Conservation (phyloP, 2,797 vertebrate genomes). For the Yasuhikotakia modesta region DNA sequence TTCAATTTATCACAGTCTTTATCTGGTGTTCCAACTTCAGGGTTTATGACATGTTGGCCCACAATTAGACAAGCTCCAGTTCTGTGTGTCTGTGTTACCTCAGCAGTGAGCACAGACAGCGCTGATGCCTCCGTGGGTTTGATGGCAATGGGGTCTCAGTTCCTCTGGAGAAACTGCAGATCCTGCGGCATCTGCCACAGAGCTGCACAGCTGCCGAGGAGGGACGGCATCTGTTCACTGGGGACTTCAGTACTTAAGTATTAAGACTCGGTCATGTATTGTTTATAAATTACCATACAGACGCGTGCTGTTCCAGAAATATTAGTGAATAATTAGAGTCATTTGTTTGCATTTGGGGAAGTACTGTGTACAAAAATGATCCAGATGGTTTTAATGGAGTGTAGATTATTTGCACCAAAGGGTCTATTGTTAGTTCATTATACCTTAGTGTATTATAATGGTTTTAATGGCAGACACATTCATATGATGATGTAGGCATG, state of each 20-base stretch:
- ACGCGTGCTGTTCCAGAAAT: conserved; percentile 53
- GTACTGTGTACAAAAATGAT: conserved; percentile 42
- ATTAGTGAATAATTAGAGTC: conserved; percentile 53
- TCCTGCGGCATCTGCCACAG: conserved; percentile 52
- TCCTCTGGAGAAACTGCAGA: conserved; percentile 50
- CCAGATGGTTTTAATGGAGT: conserved; percentile 34
- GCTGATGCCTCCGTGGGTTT: conserved; percentile 47
- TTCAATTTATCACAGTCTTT: background rate
- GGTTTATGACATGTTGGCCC: conserved; percentile 19
- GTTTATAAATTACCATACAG: conserved; percentile 58
- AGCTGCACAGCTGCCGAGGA: conserved; percentile 61
- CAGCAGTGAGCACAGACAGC: conserved; percentile 28
- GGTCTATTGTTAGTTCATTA: conserved; percentile 29
- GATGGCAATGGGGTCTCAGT: conserved; percentile 39
- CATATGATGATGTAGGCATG: background rate
- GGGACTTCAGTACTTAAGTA: conserved; percentile 49
- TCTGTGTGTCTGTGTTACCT: conserved; percentile 18
- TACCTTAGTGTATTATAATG: conserved; percentile 10
- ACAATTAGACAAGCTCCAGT: conserved; percentile 7
- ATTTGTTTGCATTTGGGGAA: conserved; percentile 60
- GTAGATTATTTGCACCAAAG: conserved; percentile 30
- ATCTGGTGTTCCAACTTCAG: background rate
- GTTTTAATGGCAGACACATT: background rate
- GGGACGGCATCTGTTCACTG: conserved; percentile 59
- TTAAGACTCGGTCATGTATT: conserved; percentile 54